Conservation (phyloP, 2,113 vertebrate genomes). For the Heterotilapia buettikoferi region DNA sequence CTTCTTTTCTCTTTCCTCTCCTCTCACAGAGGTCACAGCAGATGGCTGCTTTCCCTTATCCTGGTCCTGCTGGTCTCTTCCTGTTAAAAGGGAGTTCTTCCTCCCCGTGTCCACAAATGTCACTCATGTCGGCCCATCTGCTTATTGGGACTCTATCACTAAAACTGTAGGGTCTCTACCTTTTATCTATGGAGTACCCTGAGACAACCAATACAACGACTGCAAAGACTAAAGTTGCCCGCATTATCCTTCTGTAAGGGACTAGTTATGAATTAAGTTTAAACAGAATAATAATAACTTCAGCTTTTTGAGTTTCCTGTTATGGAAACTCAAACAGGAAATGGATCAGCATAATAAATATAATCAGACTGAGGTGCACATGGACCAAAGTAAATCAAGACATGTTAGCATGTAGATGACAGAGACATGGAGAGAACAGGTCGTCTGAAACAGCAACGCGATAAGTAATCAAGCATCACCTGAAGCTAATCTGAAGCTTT, state of each 20-base stretch:
- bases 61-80: neutral
- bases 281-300: neutral
- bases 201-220: neutral
- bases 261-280: neutral
- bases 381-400: neutral
- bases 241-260: neutral
- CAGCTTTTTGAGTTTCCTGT: neutral
- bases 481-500: neutral
- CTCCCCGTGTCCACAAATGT: neutral
- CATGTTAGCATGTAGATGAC: neutral
- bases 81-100: no score
- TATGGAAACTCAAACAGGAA: neutral
- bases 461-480: neutral
- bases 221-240: neutral
- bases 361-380: neutral
- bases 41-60: neutral
- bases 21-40: neutral
- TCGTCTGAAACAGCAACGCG: neutral
- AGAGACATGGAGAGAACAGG: neutral
- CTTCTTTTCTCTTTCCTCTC: neutral
- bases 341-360: neutral
- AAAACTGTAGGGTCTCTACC: neutral
- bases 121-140: neutral
- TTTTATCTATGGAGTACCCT: rapidly evolving
- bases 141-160: neutral